Percentiles rank a stretch among this genome's conserved stretches.
phyloP scores from a whole-genome alignment of 2,797 vertebrate species.

The Gila robusta region DNA sequence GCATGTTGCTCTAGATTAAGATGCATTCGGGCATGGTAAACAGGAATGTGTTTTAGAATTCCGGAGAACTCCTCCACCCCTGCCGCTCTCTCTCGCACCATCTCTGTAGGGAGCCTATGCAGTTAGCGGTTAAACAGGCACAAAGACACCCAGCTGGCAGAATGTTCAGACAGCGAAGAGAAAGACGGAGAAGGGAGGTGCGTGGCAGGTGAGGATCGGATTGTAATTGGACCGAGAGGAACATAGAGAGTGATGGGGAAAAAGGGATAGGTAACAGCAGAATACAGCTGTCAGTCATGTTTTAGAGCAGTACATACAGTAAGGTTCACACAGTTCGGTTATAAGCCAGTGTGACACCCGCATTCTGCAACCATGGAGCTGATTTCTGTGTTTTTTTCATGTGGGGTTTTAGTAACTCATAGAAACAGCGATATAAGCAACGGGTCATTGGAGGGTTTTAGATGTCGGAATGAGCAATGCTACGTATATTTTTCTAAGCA shows the following conservation, averaged over 20 bases:
- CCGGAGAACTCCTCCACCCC: slow-evolving; percentile 19
- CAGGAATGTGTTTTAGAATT: slow-evolving; percentile 34
- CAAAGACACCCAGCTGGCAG: slow-evolving; percentile 81
- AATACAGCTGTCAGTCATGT: slow-evolving; percentile 25
- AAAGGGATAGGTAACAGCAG: not conserved
- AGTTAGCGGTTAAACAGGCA: slow-evolving; percentile 82
- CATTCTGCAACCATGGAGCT: not conserved
- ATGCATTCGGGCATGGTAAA: slow-evolving; percentile 15
- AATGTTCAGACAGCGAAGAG: slow-evolving; percentile 64
- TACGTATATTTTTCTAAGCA: not conserved
- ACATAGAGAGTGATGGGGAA: not conserved
- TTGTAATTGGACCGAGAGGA: slow-evolving; percentile 26
- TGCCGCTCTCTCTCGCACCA: not conserved
- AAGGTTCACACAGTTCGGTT: not conserved
- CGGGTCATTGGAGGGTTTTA: not conserved
- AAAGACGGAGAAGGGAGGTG: slow-evolving; percentile 65
- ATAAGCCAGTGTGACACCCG: not conserved
- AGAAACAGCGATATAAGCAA: not conserved
- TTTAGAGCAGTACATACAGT: not conserved
- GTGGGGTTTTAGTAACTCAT: not conserved
- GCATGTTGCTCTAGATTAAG: slow-evolving; percentile 26
- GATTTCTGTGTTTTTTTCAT: not conserved
- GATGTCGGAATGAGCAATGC: not conserved
- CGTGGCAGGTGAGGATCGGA: slow-evolving; percentile 64
- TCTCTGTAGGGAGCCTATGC: slow-evolving; percentile 69